Conservation (phyloP, 2,797 vertebrate species). For the Lindbergichthys nudifrons region DNA sequence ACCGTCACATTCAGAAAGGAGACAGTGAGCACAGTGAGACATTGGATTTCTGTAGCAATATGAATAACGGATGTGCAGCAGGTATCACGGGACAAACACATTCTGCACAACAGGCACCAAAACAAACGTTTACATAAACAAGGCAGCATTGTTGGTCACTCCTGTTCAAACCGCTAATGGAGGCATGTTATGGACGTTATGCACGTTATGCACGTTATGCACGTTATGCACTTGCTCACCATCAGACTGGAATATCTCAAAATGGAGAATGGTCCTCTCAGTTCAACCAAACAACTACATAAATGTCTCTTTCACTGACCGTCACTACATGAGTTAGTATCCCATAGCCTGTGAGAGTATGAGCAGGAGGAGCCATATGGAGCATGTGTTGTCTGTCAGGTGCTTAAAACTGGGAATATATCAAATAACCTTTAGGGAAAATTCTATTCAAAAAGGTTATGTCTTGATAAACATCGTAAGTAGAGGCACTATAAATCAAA, state of each 20-base stretch:
- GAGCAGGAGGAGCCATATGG: neutral
- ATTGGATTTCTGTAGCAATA: constrained; percentile 33
- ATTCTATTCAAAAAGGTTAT: neutral
- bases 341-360: neutral
- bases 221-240: constrained; percentile 9
- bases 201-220: no score
- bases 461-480: neutral
- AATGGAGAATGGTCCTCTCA: neutral
- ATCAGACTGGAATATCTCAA: constrained; percentile 16
- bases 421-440: neutral
- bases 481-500: no score
- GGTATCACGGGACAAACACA: neutral
- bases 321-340: neutral
- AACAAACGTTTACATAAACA: constrained; percentile 14
- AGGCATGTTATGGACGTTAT: no score
- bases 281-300: neutral
- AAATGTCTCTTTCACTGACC: neutral
- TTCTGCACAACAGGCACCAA: neutral
- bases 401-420: neutral
- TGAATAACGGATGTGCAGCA: neutral
- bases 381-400: neutral
- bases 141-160: constrained; percentile 9
- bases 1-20: constrained; percentile 49
- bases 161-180: constrained; percentile 9
- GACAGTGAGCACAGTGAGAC: constrained; percentile 40